Percentiles rank a stretch among this genome's conserved stretches.
These are phyloP conservation scores for Tryphoninae sp. DNA, from an alignment of 2,888 invertebrate species.

Conservation along the genomic window DNA sequence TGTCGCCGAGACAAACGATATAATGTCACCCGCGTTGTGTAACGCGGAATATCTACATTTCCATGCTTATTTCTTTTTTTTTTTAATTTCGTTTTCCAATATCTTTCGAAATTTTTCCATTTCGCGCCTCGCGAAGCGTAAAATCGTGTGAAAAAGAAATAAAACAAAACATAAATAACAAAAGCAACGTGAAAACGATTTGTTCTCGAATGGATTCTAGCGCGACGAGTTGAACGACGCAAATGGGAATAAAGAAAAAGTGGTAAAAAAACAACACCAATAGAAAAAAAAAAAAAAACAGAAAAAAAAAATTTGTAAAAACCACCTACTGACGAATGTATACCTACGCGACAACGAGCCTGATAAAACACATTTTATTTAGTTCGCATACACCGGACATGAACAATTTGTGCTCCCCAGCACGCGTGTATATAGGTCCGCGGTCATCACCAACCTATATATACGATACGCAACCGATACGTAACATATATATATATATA, in stretches of 20 bases:
- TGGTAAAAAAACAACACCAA: not conserved
- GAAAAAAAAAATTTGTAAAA: conserved; percentile 7
- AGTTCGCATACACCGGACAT: conserved; percentile 64
- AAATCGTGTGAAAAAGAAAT: not conserved
- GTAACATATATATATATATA: not conserved
- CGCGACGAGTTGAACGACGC: not conserved
- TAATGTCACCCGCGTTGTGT: too few relatives aligned
- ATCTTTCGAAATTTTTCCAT: too few relatives aligned
- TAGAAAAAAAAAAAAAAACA: not conserved
- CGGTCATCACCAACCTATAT: conserved; percentile 6
- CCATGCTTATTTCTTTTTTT: too few relatives aligned
- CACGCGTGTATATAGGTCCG: conserved; percentile 41
- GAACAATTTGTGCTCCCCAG: conserved; percentile 62
- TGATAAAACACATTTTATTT: conserved; percentile 63
- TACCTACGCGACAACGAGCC: conserved; percentile 57
- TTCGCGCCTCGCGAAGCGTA: too few relatives aligned
- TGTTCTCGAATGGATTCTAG: too few relatives aligned
- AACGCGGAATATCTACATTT: too few relatives aligned
- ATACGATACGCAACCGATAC: conserved; percentile 31
- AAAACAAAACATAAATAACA: not conserved
- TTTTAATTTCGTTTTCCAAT: too few relatives aligned
- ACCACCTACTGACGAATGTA: conserved; percentile 46
- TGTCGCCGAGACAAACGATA: too few relatives aligned
- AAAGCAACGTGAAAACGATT: too few relatives aligned
- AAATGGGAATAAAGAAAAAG: not conserved